Evolutionary conservation across 1,140 invertebrate genomes (phyloP), one percentile per base, ranked within the genome.

Genomic region (Trichomalopsis sarcophagae): DNA sequence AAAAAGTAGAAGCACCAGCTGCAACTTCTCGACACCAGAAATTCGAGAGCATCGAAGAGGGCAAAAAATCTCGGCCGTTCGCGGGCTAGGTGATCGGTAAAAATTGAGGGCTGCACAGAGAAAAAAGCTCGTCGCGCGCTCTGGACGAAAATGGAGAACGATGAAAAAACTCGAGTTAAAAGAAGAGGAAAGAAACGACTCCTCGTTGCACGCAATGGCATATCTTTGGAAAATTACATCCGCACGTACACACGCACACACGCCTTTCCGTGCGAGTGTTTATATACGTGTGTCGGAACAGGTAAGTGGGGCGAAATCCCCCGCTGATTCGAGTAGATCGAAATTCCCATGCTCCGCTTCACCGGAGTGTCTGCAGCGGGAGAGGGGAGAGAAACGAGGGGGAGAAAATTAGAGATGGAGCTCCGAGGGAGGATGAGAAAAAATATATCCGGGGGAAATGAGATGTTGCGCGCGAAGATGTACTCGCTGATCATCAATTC

Each of bases 161-260:
- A 47, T 14, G 40, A 76, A 50, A 47, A 50, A 76, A 9, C 36
- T 9, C 14, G 14, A 2, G 40, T n/a, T 81, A 81, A 81, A 73
- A 74, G 68, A 66, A 68, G 62, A 47, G 50, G 23, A 82, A 82
- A 77, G 74, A 68, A 77, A 83, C 55, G 62, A 33, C 68, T 84
- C 10, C 47, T 84, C 68, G 66, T 84, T 84, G 36, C 36, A 40
- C 36, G 0, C 36, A 40, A 5, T 36, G 47, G 73, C 14, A 62
- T n/a, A 75, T 27, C 21, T 0, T 66, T 3, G 81, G 73, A 82
- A 82, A 75, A 82, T 82, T 62, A 66, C 73, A 69, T 40, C 36
- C 40, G 2, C 23, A 27, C 27, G 27, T 27, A 27, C 27, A 71
- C n/a, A 40, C 14, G 10, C n/a, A 11, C 17, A 47, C 9, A 44